Base-by-base conservation (phyloP, 2,797 vertebrate species). In the Ara ararauna region DNA sequence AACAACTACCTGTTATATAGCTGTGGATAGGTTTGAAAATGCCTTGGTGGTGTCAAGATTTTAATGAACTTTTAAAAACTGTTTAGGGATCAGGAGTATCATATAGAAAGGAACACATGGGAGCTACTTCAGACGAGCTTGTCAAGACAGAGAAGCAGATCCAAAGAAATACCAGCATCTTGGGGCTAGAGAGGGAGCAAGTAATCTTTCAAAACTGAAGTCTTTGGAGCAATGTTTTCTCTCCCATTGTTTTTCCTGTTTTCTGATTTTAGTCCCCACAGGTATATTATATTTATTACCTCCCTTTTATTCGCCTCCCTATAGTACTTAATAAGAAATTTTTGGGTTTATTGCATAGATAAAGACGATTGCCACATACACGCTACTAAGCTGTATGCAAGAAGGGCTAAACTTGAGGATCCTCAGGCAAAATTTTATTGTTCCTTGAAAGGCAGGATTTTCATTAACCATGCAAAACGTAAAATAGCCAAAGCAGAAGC, bases 1-100 rank as follows among this genome's bases (percentile, higher is more conserved):
- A 94, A 38, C 5, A 78, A 60, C 79, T 90, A 77, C 91, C 95
- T 88, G 67, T 86, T 95, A 44, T n/a, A 61, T 27, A 79, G 66
- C 67, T 64, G 45, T 40, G 62, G 74, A 32, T 34, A 89, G 51
- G 62, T 86, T 89, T 91, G 76, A 77, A 90, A 96, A 82, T 72
- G 83, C 45, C 38, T 34, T 85, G 77, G 36, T 72, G 77, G 64
- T 27, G n/a, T 40, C 24, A 30, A 48, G 47, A 48, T 13, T 8
- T 48, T 48, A 48, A 48, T 48, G 47, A 48, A 24, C 47, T 48
- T 48, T 48, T 48, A 13, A 87, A 94, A 19, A 19, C 68, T 66
- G 17, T 61, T 53, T 36, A 20, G 53, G 36, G 20, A 40, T 58
- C 58, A 47, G 36, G 40, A 58, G 21, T 30, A 84, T 85, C 4